Percentiles rank a stretch among this genome's conserved stretches.
These are phyloP conservation scores for Buathra laborator DNA, from an alignment of 2,888 invertebrate species.

Conservation along the genomic window DNA sequence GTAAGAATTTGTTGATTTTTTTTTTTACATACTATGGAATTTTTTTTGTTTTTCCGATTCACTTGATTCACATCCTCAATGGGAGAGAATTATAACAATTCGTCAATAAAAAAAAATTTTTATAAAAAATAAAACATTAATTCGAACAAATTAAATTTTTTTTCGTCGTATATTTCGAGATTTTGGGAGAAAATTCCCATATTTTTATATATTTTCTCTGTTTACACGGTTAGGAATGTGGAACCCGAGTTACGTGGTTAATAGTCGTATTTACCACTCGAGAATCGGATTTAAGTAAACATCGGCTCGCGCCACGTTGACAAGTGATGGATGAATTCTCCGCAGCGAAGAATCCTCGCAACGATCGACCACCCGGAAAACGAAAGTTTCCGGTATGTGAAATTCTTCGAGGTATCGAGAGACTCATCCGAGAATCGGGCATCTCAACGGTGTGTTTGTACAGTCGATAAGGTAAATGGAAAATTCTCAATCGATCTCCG, in stretches of 20 bases:
- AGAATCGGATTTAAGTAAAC: not conserved
- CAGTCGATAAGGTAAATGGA: not conserved
- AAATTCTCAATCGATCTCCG: not conserved
- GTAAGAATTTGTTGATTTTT: not conserved
- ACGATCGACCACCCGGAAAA: constrained; percentile 32
- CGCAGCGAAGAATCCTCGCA: constrained; percentile 21
- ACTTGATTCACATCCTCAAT: not conserved
- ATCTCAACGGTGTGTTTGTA: not conserved
- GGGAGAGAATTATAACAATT: too few relatives aligned
- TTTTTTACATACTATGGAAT: not conserved
- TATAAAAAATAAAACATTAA: too few relatives aligned
- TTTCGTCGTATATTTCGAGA: not conserved
- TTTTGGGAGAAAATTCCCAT: not conserved
- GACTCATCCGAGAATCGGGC: not conserved
- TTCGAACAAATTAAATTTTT: not conserved
- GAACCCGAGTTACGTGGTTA: constrained; percentile 1
- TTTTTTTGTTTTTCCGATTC: not conserved
- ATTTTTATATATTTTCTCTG: not conserved
- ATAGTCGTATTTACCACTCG: not conserved
- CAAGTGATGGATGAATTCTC: constrained; percentile 1
- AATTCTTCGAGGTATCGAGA: constrained; percentile 1
- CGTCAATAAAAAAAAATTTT: too few relatives aligned
- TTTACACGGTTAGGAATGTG: not conserved
- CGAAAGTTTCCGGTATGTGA: constrained; percentile 34
- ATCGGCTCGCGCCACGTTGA: constrained; percentile 1